A percentile compares a stretch with the other conserved stretches of the same genome.
Evolutionary conservation across 2,888 invertebrate species (phyloP).

Genomic region (Dusona sp.): DNA sequence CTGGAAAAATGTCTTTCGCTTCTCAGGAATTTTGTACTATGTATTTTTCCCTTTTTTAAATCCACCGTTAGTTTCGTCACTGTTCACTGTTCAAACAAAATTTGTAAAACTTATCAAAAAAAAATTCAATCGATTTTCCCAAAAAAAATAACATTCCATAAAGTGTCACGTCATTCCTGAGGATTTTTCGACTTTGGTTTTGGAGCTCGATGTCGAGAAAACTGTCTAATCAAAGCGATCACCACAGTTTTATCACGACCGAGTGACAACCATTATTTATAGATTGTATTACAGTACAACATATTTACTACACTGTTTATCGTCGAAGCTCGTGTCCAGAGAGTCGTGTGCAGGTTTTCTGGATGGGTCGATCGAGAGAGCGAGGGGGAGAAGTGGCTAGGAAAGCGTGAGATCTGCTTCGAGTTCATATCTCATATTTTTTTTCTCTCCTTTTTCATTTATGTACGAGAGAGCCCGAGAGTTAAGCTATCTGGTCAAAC

Average conservation of each 20-base stretch:
- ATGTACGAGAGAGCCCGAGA: slow-evolving; percentile 57
- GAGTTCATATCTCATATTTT: slow-evolving; percentile 60
- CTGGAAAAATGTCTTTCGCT: no score
- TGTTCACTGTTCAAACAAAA: background rate
- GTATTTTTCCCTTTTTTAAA: background rate
- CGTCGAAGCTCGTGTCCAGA: slow-evolving; percentile 25
- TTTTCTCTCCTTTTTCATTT: slow-evolving; percentile 64
- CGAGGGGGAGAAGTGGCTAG: slow-evolving; percentile 17
- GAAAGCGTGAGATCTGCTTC: slow-evolving; percentile 24
- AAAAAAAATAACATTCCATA: background rate
- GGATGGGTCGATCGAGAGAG: background rate
- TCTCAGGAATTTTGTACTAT: background rate
- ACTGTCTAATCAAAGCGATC: background rate
- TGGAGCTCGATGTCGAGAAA: background rate
- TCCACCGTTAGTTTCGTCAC: background rate
- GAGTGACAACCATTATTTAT: background rate
- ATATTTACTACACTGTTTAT: slow-evolving; percentile 36
- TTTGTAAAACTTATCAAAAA: background rate
- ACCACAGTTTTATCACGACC: background rate
- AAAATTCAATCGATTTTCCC: background rate
- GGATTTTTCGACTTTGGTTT: slow-evolving; percentile 3
- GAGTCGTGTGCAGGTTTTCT: slow-evolving; percentile 36
- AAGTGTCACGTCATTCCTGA: background rate
- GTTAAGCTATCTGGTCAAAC: slow-evolving; percentile 79
- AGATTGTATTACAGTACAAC: slow-evolving; percentile 1